Evolutionary conservation across 2,888 invertebrate species (phyloP), one percentile per base, ranked within the genome.

Genomic region (Drosophila subquinaria): DNA sequence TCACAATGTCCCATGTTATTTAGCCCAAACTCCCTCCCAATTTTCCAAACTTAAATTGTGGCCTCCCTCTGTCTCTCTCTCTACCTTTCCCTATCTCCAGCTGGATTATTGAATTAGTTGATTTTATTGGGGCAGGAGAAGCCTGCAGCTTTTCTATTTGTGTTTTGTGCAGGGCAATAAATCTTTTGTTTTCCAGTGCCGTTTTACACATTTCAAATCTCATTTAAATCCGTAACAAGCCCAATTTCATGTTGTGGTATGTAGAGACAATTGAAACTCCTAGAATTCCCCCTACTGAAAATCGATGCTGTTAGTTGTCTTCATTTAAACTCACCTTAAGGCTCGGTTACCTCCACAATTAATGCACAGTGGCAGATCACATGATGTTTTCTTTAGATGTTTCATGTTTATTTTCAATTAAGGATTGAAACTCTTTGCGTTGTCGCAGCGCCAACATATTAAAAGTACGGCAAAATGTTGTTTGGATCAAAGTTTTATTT

Each of bases 71-170:
- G 27, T 27, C 20, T 17, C 38, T 5, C 42, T 45, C 6, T 65
- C 50, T 27, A n/a, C 13, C n/a, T 27, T 27, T 27, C 23, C 13
- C 27, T 27, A 5, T 3, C 23, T 45, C 61, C 55, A 68, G 82
- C 75, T 64, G 80, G 84, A 79, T 82, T 84, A 88, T 88, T 88
- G 88, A 88, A 88, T 88, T 85, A 87, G 88, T 88, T 87, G 79
- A 85, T 89, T 79, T 79, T 79, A 65, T 73, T 48, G 11, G 36
- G 33, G 50, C 35, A 50, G 42, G 45, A 36, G 55, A 42, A 66
- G 62, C 65, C 60, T 61, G 75, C 66, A 74, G 73, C 69, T 65
- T 73, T 79, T 71, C 66, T 65, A 69, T 71, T 68, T 71, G 53
- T 50, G 56, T 20, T 48, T 68, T 72, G 55, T 68, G 27, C 62